A percentile compares a stretch with the other conserved stretches of the same genome.
Conservation (phyloP, 2,888 invertebrate genomes). For the Pseudococcus jackbeardsleyi region DNA sequence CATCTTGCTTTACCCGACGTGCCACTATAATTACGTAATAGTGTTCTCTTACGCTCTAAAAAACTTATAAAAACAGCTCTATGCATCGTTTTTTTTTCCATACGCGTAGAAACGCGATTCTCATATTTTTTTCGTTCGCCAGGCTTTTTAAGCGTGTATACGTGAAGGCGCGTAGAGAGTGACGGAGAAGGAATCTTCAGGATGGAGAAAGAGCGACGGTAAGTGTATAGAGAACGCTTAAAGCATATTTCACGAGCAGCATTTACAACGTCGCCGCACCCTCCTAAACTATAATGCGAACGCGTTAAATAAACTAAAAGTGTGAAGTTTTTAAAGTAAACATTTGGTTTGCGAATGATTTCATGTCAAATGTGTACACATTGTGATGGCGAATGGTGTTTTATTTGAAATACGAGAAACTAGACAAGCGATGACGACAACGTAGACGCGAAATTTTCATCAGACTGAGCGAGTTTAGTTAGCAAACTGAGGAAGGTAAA, state of each 20-base stretch:
- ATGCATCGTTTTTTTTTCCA: not conserved
- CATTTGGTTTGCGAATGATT: conserved; percentile 10
- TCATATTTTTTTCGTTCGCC: not conserved
- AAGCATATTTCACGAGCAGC: not conserved
- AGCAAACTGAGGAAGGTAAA: too few species aligned
- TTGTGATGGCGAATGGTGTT: conserved; percentile 10
- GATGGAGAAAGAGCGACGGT: not conserved
- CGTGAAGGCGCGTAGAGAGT: not conserved
- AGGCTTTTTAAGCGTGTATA: not conserved
- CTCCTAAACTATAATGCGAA: not conserved
- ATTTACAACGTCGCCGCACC: too few species aligned
- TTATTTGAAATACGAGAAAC: not conserved
- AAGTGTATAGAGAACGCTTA: not conserved
- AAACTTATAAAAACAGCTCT: not conserved
- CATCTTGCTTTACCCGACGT: not conserved
- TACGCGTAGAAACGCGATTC: not conserved
- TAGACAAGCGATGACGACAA: not conserved
- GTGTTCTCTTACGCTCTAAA: not conserved
- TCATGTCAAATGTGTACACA: conserved; percentile 10
- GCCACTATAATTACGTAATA: not conserved
- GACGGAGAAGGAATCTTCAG: not conserved
- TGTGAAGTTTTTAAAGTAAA: conserved; percentile 3
- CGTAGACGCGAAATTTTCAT: not conserved
- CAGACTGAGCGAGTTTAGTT: too few species aligned
- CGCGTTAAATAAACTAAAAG: not conserved